Evolutionary conservation across 2,797 vertebrate species (phyloP), one percentile per base, ranked within the genome.

Genomic region (Periophthalmus magnuspinnatus): DNA sequence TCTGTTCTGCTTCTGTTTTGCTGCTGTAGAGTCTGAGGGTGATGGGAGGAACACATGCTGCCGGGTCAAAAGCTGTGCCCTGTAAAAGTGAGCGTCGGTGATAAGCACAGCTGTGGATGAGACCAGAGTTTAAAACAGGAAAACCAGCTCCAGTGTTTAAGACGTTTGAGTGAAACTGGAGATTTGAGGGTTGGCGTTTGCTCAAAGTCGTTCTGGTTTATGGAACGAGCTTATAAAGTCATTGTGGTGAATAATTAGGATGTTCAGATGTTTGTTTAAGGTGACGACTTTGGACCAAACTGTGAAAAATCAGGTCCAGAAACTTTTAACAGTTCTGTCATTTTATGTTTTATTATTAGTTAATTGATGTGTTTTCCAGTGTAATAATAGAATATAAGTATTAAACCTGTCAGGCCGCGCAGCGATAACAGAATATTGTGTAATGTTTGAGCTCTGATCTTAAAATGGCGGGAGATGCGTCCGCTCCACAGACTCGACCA

Each of bases 11-110:
- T n/a, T n/a, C 74, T 72, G 59, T n/a, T 68, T 60, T 34, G 75
- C 83, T 79, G 76, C 84, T 80, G 76, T 82, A 74, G 71, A 82
- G 69, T 63, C 34, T 69, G 22, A 70, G 66, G 69, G 65, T 62
- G 75, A 90, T 83, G 71, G 66, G 33, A 32, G 75, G 86, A 85
- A 79, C 88, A 83, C 75, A 70, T 80, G 64, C 24, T 21, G 78
- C 38, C 32, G 59, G 68, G 86, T 87, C 77, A 84, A 85, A n/a
- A 84, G 65, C 62, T 71, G 76, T 69, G 73, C 61, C 48, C 59
- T 45, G 64, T n/a, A 11, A 16, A 62, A 58, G 28, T 10, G 55
- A n/a, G 28, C 24, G 47, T 2, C 22, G 32, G 16, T 34, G 54
- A 64, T 21, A 64, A 50, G 45, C 16, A 57, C 22, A 63, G 50